Conservation (phyloP, 2,113 vertebrate species). For the Peromyscus maniculatus region DNA sequence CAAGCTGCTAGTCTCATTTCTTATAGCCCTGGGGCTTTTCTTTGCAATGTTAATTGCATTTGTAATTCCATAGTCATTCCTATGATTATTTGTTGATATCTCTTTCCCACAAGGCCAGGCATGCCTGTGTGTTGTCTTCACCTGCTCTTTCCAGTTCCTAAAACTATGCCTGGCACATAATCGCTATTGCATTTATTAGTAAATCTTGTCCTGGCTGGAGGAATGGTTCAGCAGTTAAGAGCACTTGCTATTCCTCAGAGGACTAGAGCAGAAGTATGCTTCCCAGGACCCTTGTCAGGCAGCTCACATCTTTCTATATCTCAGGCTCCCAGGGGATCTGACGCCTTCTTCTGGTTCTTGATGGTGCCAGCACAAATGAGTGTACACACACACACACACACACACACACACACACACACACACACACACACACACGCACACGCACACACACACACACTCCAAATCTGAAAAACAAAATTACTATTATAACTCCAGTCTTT, state of each 20-base stretch:
- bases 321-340: neutral
- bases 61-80: neutral
- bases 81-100: slow-evolving; percentile 39
- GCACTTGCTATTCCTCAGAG: neutral
- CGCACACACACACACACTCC: neutral
- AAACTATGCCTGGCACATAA: neutral
- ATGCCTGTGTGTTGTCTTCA: neutral
- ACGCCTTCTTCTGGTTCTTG: neutral
- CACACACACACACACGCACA: neutral
- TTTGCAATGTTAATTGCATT: slow-evolving; percentile 28
- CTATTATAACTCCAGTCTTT: neutral
- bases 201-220: neutral
- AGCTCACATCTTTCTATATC: neutral
- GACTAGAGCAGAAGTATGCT: too few relatives aligned
- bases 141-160: neutral
- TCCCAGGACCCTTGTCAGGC: neutral
- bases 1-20: slow-evolving; percentile 14
- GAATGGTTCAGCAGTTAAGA: neutral
- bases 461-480: neutral
- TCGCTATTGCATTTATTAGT: neutral
- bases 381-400: neutral
- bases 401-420: neutral
- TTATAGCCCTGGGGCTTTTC: slow-evolving; percentile 21
- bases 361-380: neutral
- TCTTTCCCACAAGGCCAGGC: neutral